A percentile compares a stretch with the other conserved stretches of the same genome.
Conservation (phyloP, 2,888 invertebrate genomes). For the Drosophila neutralis region DNA sequence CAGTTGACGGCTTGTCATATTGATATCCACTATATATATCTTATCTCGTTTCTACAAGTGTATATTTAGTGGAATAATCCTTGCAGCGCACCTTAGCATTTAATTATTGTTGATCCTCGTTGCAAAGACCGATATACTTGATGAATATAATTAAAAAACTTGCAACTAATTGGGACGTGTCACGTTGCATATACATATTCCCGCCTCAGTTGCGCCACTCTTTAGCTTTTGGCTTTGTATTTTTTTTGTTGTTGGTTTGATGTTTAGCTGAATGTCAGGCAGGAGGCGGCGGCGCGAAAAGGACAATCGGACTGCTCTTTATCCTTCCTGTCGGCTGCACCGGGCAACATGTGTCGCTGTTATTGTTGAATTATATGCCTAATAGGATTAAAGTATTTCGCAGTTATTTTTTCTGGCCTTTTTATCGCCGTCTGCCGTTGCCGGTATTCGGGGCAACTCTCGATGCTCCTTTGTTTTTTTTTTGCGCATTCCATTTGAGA, state of each 20-base stretch:
- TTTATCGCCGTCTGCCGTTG: constrained; percentile 60
- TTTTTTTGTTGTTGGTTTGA: constrained; percentile 11
- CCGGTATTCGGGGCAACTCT: constrained; percentile 47
- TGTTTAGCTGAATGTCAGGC: constrained; percentile 29
- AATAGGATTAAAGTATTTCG: constrained; percentile 84
- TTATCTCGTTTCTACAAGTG: background rate
- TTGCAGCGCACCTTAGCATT: background rate
- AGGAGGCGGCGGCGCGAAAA: constrained; percentile 66
- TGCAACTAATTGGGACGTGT: constrained; percentile 42
- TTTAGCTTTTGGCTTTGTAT: constrained; percentile 13
- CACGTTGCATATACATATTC: constrained; percentile 18
- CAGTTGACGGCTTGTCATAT: background rate
- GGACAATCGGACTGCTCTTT: constrained; percentile 69
- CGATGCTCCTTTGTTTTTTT: constrained; percentile 45
- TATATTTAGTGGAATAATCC: background rate
- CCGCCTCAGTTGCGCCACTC: background rate
- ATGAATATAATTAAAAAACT: constrained; percentile 41
- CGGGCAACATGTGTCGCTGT: constrained; percentile 83
- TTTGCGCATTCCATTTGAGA: constrained; percentile 47
- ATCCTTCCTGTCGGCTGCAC: constrained; percentile 78
- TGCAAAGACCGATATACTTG: constrained; percentile 16
- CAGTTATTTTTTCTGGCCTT: constrained; percentile 69
- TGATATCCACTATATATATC: background rate
- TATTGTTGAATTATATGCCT: constrained; percentile 84
- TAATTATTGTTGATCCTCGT: constrained; percentile 12